These are phyloP conservation scores for Sitta europaea DNA, from an alignment of 2,113 vertebrate genomes.

Conservation along the genomic window DNA sequence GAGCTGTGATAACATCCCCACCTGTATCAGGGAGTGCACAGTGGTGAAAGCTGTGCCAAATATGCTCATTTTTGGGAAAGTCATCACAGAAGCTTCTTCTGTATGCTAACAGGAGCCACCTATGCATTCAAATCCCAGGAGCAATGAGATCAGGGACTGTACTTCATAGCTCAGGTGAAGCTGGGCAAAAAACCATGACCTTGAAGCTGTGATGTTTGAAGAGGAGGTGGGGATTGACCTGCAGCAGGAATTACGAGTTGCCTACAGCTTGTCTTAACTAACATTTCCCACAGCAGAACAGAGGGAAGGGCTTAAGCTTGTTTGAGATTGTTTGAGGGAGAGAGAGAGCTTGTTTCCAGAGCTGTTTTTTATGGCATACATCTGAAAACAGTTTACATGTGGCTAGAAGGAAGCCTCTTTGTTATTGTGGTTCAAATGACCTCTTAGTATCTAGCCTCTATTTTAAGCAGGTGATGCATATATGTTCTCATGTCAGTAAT, in stretches of 20 bases:
- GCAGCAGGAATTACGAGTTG: background rate
- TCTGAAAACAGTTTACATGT: background rate
- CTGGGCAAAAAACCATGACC: background rate
- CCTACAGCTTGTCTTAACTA: background rate
- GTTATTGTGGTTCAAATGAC: background rate
- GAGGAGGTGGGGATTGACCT: background rate
- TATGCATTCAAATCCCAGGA: background rate
- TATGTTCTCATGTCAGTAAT: slow-evolving; percentile 5
- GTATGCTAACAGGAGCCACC: background rate
- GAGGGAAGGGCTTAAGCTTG: background rate
- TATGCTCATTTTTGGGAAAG: background rate
- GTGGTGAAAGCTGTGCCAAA: background rate
- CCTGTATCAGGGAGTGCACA: background rate
- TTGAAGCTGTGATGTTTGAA: background rate
- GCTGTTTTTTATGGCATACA: background rate
- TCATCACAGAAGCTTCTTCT: background rate
- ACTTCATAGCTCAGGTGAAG: background rate
- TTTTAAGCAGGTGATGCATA: slow-evolving; percentile 30
- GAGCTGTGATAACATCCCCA: background rate
- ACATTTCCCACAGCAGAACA: background rate
- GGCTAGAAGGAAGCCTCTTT: background rate
- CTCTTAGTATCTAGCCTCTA: slow-evolving; percentile 4
- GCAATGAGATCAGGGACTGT: background rate
- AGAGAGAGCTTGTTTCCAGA: background rate
- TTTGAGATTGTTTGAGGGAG: background rate